Evolutionary conservation across 2,113 vertebrate species (phyloP), one percentile per base, ranked within the genome.

Genomic region (Ictalurus furcatus): DNA sequence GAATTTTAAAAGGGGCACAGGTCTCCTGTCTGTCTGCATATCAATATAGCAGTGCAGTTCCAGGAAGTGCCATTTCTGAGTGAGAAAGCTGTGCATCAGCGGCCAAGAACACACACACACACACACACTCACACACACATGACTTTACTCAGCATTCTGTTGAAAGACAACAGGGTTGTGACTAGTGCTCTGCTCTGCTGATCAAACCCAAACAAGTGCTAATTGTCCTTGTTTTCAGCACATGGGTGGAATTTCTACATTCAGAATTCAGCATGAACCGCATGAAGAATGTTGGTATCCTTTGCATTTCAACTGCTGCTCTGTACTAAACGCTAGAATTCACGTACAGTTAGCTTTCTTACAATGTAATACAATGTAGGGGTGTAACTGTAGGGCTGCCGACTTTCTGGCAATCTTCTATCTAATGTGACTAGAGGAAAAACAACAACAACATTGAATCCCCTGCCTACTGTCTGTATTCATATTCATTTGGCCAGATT

Each of bases 131-230:
- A 65, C 82, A 61, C 74, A 79, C 73, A 34, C 19, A 37, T 30
- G 34, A 56, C 30, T 87, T 85, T 28, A 88, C 58, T 90, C 65
- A 59, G 4, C n/a, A 58, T 61, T 16, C 34, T 89, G 80, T 37
- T 90, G 85, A 90, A 81, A 90, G 85, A 85, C 19, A 52, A 73
- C 84, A 79, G 52, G 86, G 67, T 85, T 85, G 73, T 82, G 89
- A 90, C 85, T 91, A 71, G 30, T 87, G 82, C 59, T 85, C 85
- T 87, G 83, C 59, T 84, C 86, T 56, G 78, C 82, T 89, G 84
- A 85, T 89, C 73, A 89, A 91, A 90, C 81, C 54, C 85, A 74
- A 90, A 87, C 89, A 91, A 65, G 56, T 88, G 23, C 40, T 79
- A 82, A 82, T 87, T 80, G 76, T n/a, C 89, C 81, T 84, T 71